Evolutionary conservation across 2,888 invertebrate genomes (phyloP).

Genomic region (Phortica magna): DNA sequence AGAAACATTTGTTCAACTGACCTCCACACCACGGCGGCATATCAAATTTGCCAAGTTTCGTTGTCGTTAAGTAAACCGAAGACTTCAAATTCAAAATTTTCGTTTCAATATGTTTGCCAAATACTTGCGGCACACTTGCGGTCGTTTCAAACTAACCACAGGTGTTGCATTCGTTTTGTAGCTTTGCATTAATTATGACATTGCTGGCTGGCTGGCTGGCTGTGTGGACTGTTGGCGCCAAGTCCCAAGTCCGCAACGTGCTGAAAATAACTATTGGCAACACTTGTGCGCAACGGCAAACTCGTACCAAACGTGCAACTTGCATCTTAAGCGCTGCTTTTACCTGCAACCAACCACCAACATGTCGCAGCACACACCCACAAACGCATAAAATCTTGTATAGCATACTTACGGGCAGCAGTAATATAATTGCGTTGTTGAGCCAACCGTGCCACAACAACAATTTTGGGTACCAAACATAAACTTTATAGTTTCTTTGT

Average conservation of each 20-base stretch:
- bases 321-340: slow-evolving; percentile 14
- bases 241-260: slow-evolving; percentile 19
- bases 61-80: neutral
- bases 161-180: slow-evolving; percentile 78
- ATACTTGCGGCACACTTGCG: slow-evolving; percentile 65
- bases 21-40: neutral
- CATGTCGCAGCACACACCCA: slow-evolving; percentile 20
- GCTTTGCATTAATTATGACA: slow-evolving; percentile 79
- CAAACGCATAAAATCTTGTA: slow-evolving; percentile 50
- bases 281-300: slow-evolving; percentile 52
- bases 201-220: slow-evolving; percentile 49
- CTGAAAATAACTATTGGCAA: slow-evolving; percentile 69
- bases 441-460: neutral
- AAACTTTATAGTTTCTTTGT: slow-evolving; percentile 69
- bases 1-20: slow-evolving; percentile 10
- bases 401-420: slow-evolving; percentile 63
- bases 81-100: slow-evolving; percentile 21
- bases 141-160: slow-evolving; percentile 78
- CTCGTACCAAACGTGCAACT: neutral
- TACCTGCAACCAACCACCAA: slow-evolving; percentile 35
- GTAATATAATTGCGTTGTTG: slow-evolving; percentile 61
- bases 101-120: slow-evolving; percentile 40
- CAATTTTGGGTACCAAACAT: slow-evolving; percentile 46
- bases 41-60: neutral
- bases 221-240: neutral